These are phyloP conservation scores for Motacilla alba DNA, from an alignment of 2,113 vertebrate species.

Conservation along the genomic window DNA sequence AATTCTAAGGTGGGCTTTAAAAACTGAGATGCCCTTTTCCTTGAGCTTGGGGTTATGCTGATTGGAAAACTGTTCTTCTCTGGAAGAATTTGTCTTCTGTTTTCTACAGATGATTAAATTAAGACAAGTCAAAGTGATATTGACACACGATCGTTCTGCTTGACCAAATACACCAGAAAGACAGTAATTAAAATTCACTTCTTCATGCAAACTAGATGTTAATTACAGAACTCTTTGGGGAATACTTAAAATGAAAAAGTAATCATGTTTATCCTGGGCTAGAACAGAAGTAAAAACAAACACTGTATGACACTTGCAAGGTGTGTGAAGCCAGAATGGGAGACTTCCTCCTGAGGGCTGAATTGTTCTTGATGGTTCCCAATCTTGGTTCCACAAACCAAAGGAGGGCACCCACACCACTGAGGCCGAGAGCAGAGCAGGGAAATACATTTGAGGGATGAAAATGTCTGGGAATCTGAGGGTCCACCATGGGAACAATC, in stretches of 20 bases:
- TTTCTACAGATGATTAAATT: not conserved
- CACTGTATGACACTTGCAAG: not conserved
- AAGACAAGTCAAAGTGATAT: not conserved
- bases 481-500: not conserved
- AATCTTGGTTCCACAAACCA: not conserved
- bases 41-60: fast-evolving
- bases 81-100: not conserved
- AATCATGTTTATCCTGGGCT: not conserved
- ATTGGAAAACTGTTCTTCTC: not conserved
- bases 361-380: not conserved
- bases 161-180: slow-evolving; percentile 31
- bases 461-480: not conserved
- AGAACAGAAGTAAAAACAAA: not conserved
- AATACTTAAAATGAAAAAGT: slow-evolving; percentile 15
- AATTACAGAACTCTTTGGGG: slow-evolving; percentile 22
- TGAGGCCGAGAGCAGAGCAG: not conserved
- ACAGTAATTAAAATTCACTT: slow-evolving; percentile 30
- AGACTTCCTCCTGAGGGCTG: not conserved
- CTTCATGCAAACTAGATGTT: slow-evolving; percentile 23
- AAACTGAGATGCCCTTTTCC: fast-evolving
- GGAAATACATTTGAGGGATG: not conserved
- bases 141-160: not conserved
- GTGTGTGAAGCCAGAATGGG: not conserved
- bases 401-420: not conserved
- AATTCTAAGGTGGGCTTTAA: not conserved